Base-by-base conservation (phyloP, 2,888 invertebrate species). In the Aphodius granarius region DNA sequence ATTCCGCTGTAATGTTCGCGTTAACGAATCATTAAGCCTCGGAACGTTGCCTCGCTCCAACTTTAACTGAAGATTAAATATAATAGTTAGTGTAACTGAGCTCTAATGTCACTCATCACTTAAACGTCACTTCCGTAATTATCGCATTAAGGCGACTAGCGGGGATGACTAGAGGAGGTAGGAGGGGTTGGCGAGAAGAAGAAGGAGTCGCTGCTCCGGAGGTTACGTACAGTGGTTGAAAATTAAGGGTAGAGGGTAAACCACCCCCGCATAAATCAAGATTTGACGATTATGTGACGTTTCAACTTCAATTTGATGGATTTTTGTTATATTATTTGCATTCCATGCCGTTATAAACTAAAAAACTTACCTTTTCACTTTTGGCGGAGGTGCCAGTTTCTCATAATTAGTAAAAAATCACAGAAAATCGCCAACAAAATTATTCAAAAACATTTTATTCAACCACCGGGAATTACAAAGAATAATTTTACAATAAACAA, bases 41-140 rank as follows among this genome's bases (percentile, higher is more conserved):
- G 79, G 43, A 43, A 43, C 43, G 43, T 79, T 82, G 71, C 62
- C 70, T 23, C 65, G 82, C 78, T 78, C 79, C 79, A 86, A 86
- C 84, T 86, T 85, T 85, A 86, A 86, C 86, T 86, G 83, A 83
- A 86, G 86, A 86, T 87, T 86, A 87, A 86, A 86, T 86, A 86
- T 86, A 86, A 86, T 86, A 86, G 86, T 86, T 86, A 82, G 81
- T 83, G 84, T 83, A 84, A 84, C 83, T 84, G 86, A 84, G 84
- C 84, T 84, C 83, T 86, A 86, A 87, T 87, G 86, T 86, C 86
- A 86, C 83, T 84, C 86, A 87, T 87, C 86, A 83, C 84, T 87
- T 87, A 86, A 86, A 86, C 83, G 86, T 86, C 86, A 85, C 85
- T 83, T 83, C 84, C 85, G 84, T 87, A 86, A 87, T 86, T 87